Base-by-base conservation (phyloP, 2,888 invertebrate genomes). In the Meliscaeva auricollis region DNA sequence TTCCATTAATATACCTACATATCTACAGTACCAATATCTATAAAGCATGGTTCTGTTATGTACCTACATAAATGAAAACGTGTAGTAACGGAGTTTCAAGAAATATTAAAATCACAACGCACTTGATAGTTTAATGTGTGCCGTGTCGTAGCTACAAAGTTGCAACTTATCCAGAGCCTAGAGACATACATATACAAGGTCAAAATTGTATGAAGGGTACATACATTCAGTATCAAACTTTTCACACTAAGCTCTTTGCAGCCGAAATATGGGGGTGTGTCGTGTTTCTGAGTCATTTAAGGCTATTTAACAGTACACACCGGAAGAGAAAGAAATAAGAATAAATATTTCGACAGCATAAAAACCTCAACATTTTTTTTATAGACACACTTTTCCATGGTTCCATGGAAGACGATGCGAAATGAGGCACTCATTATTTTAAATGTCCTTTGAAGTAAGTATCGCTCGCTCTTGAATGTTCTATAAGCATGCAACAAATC, bases 401-500 rank as follows among this genome's bases (percentile, higher is more conserved):
- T n/a, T 4, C 26, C 4, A 9, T 17, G n/a, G 46, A 60, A 20
- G 32, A 41, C 41, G 11, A 41, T 3, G 38, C 38, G 38, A 52
- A 52, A 46, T 56, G 54, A 70, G 54, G 17, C 9, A 20, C 35
- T 54, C 35, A 66, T 50, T 73, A 52, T 68, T 41, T 58, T n/a
- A 41, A 48, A 73, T 35, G 41, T 44, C 58, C 56, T 58, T 44
- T 32, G 22, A 60, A 64, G 48, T 3, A 54, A 46, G 64, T 64
- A 38, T 22, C n/a, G 30, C 8, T 48, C 1, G 5, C 6, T 32
- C 15, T 50, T 44, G 38, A 69, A 74, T 62, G 60, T 69, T 13
- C 4, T 35, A 7, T 38, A 68, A 20, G 17, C 68, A 80, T 80
- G 80, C 80, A 74, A 80, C 73, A 73, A 79, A 73, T 73, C 79